phyloP scores from a whole-genome alignment of 2,888 invertebrate genomes.

The Stratiomys singularior region DNA sequence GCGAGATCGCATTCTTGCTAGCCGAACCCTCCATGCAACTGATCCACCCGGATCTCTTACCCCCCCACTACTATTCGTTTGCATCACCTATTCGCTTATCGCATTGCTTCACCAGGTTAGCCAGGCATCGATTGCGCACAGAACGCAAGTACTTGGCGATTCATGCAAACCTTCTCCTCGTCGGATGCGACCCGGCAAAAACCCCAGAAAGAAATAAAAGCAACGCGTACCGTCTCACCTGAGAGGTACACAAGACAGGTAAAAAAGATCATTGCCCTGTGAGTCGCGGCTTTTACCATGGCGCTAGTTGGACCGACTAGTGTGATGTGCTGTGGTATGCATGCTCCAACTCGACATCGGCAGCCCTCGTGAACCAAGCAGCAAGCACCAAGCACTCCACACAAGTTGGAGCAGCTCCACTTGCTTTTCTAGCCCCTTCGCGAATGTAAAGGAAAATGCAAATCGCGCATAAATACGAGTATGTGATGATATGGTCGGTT shows the following conservation, averaged over 20 bases:
- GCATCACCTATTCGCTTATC: too few species aligned
- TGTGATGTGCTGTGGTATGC: too few species aligned
- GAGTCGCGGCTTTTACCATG: not conserved
- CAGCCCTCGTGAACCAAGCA: too few species aligned
- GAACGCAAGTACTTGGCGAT: not conserved
- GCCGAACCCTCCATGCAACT: too few species aligned
- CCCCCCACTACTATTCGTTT: too few species aligned
- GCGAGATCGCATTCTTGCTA: too few species aligned
- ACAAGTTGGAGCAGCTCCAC: not conserved
- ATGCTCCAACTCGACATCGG: too few species aligned
- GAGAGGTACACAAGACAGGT: slow-evolving; percentile 15
- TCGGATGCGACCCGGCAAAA: not conserved
- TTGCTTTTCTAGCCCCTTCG: not conserved
- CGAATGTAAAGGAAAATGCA: not conserved
- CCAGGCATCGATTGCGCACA: not conserved
- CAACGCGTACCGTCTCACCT: not conserved
- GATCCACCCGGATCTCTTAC: too few species aligned
- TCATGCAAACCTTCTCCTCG: not conserved
- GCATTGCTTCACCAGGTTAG: too few species aligned
- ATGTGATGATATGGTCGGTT: not conserved
- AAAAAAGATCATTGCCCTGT: slow-evolving; percentile 41
- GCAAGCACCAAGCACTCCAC: not conserved
- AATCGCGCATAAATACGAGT: slow-evolving; percentile 6
- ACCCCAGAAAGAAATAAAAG: not conserved
- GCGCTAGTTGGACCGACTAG: not conserved